phyloP scores from a whole-genome alignment of 2,888 invertebrate species.

The Automeris io region DNA sequence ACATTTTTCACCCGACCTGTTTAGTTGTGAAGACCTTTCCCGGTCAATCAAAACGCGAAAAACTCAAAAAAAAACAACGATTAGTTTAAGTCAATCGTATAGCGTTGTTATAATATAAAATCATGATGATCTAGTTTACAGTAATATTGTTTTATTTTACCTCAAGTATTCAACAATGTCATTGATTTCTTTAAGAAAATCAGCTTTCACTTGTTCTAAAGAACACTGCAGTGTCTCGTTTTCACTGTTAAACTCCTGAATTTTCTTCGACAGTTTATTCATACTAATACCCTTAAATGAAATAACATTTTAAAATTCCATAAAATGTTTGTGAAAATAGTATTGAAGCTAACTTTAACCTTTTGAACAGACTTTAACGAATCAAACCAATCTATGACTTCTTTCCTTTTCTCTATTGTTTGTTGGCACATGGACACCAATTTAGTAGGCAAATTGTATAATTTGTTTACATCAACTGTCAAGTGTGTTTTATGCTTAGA shows the following conservation, averaged over 20 bases:
- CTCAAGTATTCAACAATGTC: slow-evolving; percentile 44
- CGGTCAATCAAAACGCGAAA: too few species aligned
- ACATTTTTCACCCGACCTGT: too few species aligned
- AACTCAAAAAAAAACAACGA: too few species aligned
- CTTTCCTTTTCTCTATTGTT: slow-evolving; percentile 46
- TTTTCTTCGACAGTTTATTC: slow-evolving; percentile 42
- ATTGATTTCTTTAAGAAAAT: slow-evolving; percentile 40
- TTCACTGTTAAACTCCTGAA: slow-evolving; percentile 53
- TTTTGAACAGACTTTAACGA: slow-evolving; percentile 38
- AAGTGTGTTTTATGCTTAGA: slow-evolving; percentile 16
- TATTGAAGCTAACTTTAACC: slow-evolving; percentile 23
- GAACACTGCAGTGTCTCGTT: slow-evolving; percentile 48
- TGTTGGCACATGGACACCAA: slow-evolving; percentile 52
- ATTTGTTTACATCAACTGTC: slow-evolving; percentile 38
- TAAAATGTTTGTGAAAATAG: background rate
- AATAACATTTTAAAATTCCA: slow-evolving; percentile 1
- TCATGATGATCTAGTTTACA: too few species aligned
- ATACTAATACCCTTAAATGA: slow-evolving; percentile 36
- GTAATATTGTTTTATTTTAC: slow-evolving; percentile 22
- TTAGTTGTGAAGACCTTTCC: too few species aligned
- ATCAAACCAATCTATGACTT: slow-evolving; percentile 58
- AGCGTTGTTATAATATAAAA: too few species aligned
- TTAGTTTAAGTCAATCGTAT: too few species aligned
- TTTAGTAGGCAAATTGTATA: slow-evolving; percentile 48
- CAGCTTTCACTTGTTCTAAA: slow-evolving; percentile 42